A percentile compares a stretch with the other conserved stretches of the same genome.
Conservation (phyloP, 2,797 vertebrate genomes). For the Sebastes diaconus region DNA sequence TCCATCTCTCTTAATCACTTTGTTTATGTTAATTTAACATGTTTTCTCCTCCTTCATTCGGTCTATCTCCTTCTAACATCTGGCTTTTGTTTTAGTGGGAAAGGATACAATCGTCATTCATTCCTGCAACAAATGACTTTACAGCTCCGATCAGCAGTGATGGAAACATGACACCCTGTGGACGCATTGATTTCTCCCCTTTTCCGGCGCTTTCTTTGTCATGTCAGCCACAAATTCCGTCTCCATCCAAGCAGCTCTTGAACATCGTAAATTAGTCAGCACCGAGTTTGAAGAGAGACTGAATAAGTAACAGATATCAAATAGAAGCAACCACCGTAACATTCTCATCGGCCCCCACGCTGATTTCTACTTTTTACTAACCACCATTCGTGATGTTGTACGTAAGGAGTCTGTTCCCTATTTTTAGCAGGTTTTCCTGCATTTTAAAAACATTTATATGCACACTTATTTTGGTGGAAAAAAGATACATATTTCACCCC, state of each 20-base stretch:
- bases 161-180: neutral
- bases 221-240: neutral
- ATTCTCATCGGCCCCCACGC: accelerated
- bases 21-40: neutral
- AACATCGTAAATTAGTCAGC: neutral
- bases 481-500: neutral
- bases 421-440: neutral
- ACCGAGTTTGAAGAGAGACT: no score
- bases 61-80: neutral
- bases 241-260: neutral
- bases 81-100: neutral
- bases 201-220: neutral
- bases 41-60: neutral
- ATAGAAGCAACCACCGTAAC: no score
- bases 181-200: accelerated
- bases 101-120: neutral
- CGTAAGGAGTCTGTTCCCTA: neutral
- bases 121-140: neutral
- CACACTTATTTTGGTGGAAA: neutral
- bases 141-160: neutral
- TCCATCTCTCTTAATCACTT: neutral
- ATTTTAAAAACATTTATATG: neutral
- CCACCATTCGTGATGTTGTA: no score
- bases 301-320: no score
- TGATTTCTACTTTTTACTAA: no score